These are phyloP conservation scores for Laothoe populi DNA, from an alignment of 2,888 invertebrate genomes.

Conservation along the genomic window DNA sequence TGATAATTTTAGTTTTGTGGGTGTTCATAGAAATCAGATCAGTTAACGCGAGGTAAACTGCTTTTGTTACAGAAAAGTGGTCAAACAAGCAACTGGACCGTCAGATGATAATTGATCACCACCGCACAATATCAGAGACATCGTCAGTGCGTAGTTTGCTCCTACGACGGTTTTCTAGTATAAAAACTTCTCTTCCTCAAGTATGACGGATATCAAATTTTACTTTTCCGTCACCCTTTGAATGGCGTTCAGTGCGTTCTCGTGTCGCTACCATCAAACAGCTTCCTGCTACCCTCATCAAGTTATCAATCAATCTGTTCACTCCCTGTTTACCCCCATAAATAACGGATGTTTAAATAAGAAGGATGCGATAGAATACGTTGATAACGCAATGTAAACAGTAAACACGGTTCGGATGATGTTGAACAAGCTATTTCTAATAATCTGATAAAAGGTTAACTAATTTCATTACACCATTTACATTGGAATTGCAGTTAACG, in stretches of 20 bases:
- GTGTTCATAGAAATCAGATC: no score
- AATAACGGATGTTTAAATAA: slow-evolving; percentile 5
- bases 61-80: no score
- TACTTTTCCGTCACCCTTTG: not conserved
- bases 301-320: slow-evolving; percentile 9
- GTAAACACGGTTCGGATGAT: not conserved
- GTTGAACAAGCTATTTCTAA: slow-evolving; percentile 3
- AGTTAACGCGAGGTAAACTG: no score
- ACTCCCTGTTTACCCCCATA: not conserved
- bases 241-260: not conserved
- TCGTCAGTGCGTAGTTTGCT: no score
- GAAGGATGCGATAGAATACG: not conserved
- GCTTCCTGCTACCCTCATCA: slow-evolving; percentile 2
- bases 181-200: not conserved
- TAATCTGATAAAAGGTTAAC: slow-evolving; percentile 13
- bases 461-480: slow-evolving; percentile 23
- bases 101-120: no score
- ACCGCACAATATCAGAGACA: no score
- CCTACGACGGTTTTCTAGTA: no score
- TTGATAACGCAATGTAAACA: slow-evolving; percentile 13
- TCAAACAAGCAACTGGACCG: no score
- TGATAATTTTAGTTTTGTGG: no score
- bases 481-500: slow-evolving; percentile 6
- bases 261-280: not conserved
- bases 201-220: no score